Evolutionary conservation across 2,888 invertebrate genomes (phyloP).

Genomic region (Drosophila infuscata): DNA sequence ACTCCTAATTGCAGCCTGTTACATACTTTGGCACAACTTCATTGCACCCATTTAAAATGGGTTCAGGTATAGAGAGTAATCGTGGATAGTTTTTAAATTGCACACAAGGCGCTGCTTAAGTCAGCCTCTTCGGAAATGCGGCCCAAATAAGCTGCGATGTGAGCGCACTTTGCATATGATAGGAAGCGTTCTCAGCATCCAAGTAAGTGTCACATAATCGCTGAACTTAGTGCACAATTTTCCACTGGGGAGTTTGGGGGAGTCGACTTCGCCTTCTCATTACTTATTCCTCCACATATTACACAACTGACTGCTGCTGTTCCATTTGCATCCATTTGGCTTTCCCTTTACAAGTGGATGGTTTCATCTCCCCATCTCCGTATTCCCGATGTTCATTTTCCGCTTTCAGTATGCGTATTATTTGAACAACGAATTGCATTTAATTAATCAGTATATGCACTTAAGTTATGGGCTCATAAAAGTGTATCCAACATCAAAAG

Average conservation of each 20-base stretch:
- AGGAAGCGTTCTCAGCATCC: background rate
- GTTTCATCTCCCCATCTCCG: background rate
- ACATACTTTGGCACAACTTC: background rate
- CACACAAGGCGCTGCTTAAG: background rate
- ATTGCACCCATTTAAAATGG: background rate
- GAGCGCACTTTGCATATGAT: conserved; percentile 3
- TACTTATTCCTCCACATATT: conserved; percentile 3
- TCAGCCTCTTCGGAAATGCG: background rate
- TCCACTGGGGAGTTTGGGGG: conserved; percentile 3
- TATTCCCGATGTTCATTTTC: background rate
- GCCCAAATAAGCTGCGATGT: conserved; percentile 1
- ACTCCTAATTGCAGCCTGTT: background rate
- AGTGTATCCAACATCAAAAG: background rate
- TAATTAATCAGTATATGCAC: background rate
- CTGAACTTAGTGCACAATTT: conserved; percentile 4
- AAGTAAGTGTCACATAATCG: conserved; percentile 3
- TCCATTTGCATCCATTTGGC: background rate
- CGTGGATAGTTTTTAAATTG: background rate
- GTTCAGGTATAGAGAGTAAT: background rate
- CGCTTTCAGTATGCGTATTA: background rate
- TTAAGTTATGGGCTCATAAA: background rate
- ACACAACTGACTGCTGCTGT: background rate
- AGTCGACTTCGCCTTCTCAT: conserved; percentile 10
- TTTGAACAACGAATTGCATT: background rate
- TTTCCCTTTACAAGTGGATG: conserved; percentile 4